Base-by-base conservation (phyloP, 1,140 invertebrate genomes). In the Drosophila takahashii region DNA sequence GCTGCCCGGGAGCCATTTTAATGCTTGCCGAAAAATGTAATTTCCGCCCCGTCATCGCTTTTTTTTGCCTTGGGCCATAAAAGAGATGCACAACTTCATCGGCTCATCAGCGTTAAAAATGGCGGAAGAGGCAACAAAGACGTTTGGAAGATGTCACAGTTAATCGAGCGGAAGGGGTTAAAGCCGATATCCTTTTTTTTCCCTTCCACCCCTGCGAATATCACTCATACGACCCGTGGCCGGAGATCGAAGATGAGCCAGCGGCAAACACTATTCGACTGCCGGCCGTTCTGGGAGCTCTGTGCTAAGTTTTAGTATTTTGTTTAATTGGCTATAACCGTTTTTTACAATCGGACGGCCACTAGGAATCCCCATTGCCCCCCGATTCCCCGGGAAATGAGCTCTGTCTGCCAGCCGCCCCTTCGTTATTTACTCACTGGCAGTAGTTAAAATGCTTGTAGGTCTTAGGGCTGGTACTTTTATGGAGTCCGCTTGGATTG, bases 291-390 rank as follows among this genome's bases (percentile, higher is more conserved):
- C 53, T 53, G 61, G 36, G 61, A 65, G 66, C 65, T 56, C 29
- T 32, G 42, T 54, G 71, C 79, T 44, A 52, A 48, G 45, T 76
- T 90, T 90, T 76, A 90, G 69, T 77, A 87, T 84, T 90, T 87
- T 83, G 70, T 90, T 90, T 90, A 90, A 90, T 90, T 90, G 79
- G 65, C 77, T 71, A 87, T 90, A 87, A 90, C 67, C 53, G 70
- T 79, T 90, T 83, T 90, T 90, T 90, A 90, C 79, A 79, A 62
- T 78, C 65, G 64, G 57, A 61, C 61, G 64, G 69, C 44, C 66
- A 69, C 53, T 72, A 62, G 59, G 27, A 13, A 29, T 5, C 18
- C 22, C 22, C 18, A 13, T 8, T 11, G 0, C 9, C 6, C 47
- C 26, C 22, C 3, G 5, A n/a, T 26, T n/a, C 22, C 45, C 45